Conservation (phyloP, 2,888 invertebrate genomes). For the Acleris holmiana region DNA sequence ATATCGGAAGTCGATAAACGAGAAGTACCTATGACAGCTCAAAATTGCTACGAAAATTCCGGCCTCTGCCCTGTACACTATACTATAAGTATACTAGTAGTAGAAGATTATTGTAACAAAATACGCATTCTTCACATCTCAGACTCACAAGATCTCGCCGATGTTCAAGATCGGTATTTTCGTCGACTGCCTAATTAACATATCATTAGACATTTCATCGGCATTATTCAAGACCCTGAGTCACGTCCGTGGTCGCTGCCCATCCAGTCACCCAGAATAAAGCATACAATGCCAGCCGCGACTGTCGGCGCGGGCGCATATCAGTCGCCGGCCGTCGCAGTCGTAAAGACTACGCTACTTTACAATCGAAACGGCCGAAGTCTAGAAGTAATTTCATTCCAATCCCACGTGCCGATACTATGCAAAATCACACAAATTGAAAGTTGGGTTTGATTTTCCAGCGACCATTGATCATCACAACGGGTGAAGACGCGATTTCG, state of each 20-base stretch:
- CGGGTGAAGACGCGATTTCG: slow-evolving; percentile 18
- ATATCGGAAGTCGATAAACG: too few species aligned
- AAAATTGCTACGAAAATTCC: too few species aligned
- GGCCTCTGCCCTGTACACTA: too few species aligned
- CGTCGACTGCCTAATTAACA: slow-evolving; percentile 10
- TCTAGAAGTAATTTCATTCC: too few species aligned
- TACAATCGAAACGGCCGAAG: too few species aligned
- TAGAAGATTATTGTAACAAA: too few species aligned
- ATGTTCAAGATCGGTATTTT: slow-evolving; percentile 16
- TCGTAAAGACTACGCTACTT: slow-evolving; percentile 46
- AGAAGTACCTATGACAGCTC: too few species aligned
- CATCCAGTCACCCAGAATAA: slow-evolving; percentile 49
- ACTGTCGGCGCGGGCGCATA: slow-evolving; percentile 46
- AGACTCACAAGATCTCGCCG: slow-evolving; percentile 27
- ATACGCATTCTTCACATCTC: slow-evolving; percentile 41
- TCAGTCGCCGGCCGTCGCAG: slow-evolving; percentile 34
- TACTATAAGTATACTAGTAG: too few species aligned
- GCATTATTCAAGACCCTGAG: slow-evolving; percentile 11
- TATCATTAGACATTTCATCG: slow-evolving; percentile 3
- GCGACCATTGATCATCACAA: slow-evolving; percentile 11
- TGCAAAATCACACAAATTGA: not conserved
- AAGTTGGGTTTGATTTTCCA: too few species aligned
- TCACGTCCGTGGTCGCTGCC: slow-evolving; percentile 15
- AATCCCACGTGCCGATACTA: not conserved
- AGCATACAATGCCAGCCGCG: slow-evolving; percentile 55